Base-by-base conservation (phyloP, 1,140 invertebrate genomes). In the Coelopa frigida region DNA sequence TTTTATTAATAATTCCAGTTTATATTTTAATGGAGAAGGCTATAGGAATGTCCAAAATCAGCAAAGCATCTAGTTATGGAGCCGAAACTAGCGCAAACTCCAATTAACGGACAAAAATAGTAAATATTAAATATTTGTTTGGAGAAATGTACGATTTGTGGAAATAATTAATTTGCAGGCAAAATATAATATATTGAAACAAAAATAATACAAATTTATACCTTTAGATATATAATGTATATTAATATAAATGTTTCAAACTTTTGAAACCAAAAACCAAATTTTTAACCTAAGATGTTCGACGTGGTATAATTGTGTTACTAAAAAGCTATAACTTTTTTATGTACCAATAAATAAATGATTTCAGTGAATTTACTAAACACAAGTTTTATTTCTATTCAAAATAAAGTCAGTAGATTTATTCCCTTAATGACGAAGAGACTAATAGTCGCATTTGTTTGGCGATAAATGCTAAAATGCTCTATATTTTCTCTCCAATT, bases 11-110 rank as follows among this genome's bases (percentile, higher is more conserved):
- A n/a, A 70, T 82, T 85, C 33, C 75, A 90, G 87, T 88, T 73
- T 87, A 82, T 58, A 66, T 83, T 43, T 69, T 88, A 10, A 78
- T 90, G 70, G 78, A 84, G 52, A 82, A 85, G 71, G 80, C 84
- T 36, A 87, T 92, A 50, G 82, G 82, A 52, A 82, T 85, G 77
- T 87, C 87, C 0, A 83, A 89, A 67, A 88, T 90, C 51, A 86
- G 83, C 55, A 86, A 88, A 64, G 64, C 43, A 15, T 90, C 87
- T 11, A 84, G 80, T n/a, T 89, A 90, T 62, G 87, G 87, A 36
- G 66, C 73, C 20, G 46, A 61, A 39, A 24, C 49, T 14, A 52
- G 51, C 53, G 48, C 59, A 62, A 61, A 66, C 14, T 41, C 26
- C 6, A 44, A 32, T 5, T 44, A 33, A 44, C n/a, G n/a, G n/a